These are phyloP conservation scores for Mizuhopecten yessoensis DNA, from an alignment of 1,140 invertebrate genomes.

Conservation along the genomic window DNA sequence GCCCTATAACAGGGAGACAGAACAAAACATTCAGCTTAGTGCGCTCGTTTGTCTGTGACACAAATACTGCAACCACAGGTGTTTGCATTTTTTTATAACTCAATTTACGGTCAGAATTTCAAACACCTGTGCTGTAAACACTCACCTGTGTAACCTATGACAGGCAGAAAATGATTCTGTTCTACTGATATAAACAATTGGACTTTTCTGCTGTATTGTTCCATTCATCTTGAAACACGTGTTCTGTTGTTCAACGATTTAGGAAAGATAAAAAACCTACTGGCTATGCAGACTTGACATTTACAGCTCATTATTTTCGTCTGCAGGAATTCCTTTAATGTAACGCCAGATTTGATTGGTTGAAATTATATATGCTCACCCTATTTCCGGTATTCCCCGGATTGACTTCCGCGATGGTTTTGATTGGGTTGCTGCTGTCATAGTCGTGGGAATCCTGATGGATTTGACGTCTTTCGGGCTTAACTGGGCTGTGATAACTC, in stretches of 20 bases:
- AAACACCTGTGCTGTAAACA: too few relatives aligned
- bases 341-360: neutral
- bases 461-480: neutral
- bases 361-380: neutral
- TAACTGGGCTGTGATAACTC: neutral
- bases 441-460: neutral
- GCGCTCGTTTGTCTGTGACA: too few relatives aligned
- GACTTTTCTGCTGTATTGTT: constrained; percentile 41
- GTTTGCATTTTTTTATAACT: too few relatives aligned
- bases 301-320: neutral
- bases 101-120: too few relatives aligned
- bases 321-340: constrained; percentile 1
- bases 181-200: constrained; percentile 84
- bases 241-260: neutral
- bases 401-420: neutral
- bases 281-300: neutral
- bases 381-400: neutral
- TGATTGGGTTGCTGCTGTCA: neutral
- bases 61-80: too few relatives aligned
- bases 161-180: constrained; percentile 85
- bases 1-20: too few relatives aligned
- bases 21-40: too few relatives aligned
- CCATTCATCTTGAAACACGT: neutral
- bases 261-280: neutral
- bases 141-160: constrained; percentile 86